Percentiles rank a stretch among this genome's conserved stretches.
phyloP scores from a whole-genome alignment of 2,113 vertebrate species.

The Pomatostomus ruficeps region DNA sequence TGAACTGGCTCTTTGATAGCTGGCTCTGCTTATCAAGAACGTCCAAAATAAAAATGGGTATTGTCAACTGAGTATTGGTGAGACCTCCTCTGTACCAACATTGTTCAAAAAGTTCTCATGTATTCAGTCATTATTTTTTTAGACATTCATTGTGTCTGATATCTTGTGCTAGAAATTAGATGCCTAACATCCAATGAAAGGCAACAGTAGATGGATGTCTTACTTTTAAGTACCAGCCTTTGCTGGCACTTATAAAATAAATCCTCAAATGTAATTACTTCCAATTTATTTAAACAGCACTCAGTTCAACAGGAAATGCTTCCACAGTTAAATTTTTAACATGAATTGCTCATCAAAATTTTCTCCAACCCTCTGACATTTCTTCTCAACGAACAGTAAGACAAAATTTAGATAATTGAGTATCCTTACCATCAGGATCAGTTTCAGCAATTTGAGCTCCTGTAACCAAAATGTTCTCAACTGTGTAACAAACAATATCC shows the following conservation, averaged over 20 bases:
- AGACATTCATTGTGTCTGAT: not conserved
- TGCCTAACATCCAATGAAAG: not conserved
- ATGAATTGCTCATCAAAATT: not conserved
- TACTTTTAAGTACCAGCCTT: not conserved
- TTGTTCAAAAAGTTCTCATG: not conserved
- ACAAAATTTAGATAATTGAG: constrained; percentile 14
- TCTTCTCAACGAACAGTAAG: not conserved
- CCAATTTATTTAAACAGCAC: not conserved
- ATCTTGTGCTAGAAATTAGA: constrained; percentile 22
- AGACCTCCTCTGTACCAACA: not conserved
- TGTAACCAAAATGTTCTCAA: constrained; percentile 15
- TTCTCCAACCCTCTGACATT: not conserved
- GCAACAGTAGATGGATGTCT: not conserved
- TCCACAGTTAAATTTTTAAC: not conserved
- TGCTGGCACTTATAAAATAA: not conserved
- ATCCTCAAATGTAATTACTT: not conserved
- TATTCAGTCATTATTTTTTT: not conserved
- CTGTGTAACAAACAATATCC: constrained; percentile 11
- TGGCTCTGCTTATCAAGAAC: not conserved
- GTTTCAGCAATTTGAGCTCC: constrained; percentile 31
- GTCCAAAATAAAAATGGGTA: not conserved
- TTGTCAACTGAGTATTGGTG: not conserved
- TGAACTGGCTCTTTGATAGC: not conserved
- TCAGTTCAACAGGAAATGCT: not conserved
- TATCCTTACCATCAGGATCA: constrained; percentile 6